Evolutionary conservation across 2,888 invertebrate genomes (phyloP).

Genomic region (Drosophila diplacantha): DNA sequence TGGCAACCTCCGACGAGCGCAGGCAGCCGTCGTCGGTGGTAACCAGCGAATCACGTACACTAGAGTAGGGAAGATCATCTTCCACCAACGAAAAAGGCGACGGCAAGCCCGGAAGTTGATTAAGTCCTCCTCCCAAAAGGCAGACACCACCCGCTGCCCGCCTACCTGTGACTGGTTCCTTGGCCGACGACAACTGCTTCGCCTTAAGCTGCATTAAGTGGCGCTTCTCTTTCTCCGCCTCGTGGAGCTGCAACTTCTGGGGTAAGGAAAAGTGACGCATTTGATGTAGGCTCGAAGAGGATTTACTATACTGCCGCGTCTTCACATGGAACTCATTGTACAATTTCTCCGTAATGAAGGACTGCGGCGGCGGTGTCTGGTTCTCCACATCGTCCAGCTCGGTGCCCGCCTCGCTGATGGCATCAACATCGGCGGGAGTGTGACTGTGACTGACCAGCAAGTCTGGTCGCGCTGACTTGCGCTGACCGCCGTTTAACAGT

Average conservation of each 20-base stretch:
- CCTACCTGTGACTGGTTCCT: conserved; percentile 72
- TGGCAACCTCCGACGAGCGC: conserved; percentile 31
- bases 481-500: conserved; percentile 67
- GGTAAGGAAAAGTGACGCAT: conserved; percentile 76
- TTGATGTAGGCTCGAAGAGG: conserved; percentile 81
- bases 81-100: conserved; percentile 72
- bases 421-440: conserved; percentile 49
- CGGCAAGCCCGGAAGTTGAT: conserved; percentile 46
- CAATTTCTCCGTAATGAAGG: conserved; percentile 84
- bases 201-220: conserved; percentile 72
- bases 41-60: conserved; percentile 83
- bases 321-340: conserved; percentile 86
- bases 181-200: conserved; percentile 43
- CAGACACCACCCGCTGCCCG: conserved; percentile 73
- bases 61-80: conserved; percentile 84
- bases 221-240: conserved; percentile 66
- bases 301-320: conserved; percentile 83
- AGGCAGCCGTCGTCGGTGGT: conserved; percentile 66
- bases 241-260: conserved; percentile 80
- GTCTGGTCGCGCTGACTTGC: conserved; percentile 72
- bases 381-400: conserved; percentile 74
- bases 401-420: conserved; percentile 75
- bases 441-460: conserved; percentile 63
- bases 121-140: conserved; percentile 54
- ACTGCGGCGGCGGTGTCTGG: conserved; percentile 79